Evolutionary conservation across 2,888 invertebrate genomes (phyloP), one percentile per base, ranked within the genome.

Genomic region (Cecidostiba fungosa): DNA sequence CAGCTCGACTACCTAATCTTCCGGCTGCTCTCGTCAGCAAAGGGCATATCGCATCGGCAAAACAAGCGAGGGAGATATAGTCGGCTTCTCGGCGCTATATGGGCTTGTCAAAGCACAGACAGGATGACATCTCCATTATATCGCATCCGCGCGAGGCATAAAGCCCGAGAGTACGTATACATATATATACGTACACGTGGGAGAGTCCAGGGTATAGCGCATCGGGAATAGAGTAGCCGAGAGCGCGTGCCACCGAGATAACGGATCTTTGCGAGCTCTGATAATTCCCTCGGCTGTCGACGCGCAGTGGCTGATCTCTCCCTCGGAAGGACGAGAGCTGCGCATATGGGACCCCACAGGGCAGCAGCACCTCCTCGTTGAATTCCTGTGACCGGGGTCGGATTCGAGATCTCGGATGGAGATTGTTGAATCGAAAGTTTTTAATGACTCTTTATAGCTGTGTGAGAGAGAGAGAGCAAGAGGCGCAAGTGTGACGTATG

Each of bases 71-170:
- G 26, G 66, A 36, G 70, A 70, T 19, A 36, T 16, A n/a, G n/a
- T n/a, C 36, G 89, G 89, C 89, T 85, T 76, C 36, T 26, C 59
- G 62, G 32, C n/a, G 78, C 77, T 85, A 84, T 92, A 92, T 90
- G 91, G 92, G 91, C 90, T 92, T 92, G 93, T 93, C 93, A 93
- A 93, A 92, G 91, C 88, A 88, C 88, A 89, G 92, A 93, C 92
- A 92, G 91, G 90, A 92, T 93, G 93, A 93, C 93, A 93, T 92
- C 91, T 93, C 93, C 92, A 93, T 93, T 93, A 93, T 93, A 93
- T 93, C 92, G 92, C 92, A 89, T 88, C 88, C 85, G 85, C 87
- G 54, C 54, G 23, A n/a, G 39, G 62, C 69, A 74, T 79, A 74
- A 87, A 89, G 87, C 85, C 88, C 79, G 84, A 62, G 85, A 81